Percentiles rank a stretch among this genome's conserved stretches.
phyloP scores from a whole-genome alignment of 2,113 vertebrate species.

The Mola mola region DNA sequence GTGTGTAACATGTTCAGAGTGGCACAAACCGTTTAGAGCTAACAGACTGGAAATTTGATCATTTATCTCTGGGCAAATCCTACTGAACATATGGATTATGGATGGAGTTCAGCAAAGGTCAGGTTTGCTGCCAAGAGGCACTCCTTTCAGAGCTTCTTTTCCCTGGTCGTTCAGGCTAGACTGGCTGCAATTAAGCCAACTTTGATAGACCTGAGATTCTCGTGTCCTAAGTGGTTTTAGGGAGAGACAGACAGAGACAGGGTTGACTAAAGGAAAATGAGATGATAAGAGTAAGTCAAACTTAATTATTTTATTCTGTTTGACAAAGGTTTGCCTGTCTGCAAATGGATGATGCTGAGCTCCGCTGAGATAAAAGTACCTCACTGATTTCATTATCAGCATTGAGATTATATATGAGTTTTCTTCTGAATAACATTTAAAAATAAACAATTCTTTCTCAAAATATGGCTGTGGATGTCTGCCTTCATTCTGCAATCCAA shows the following conservation, averaged over 20 bases:
- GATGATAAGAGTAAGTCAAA: conserved; percentile 25
- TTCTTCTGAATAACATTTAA: no score
- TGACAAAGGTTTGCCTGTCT: conserved; percentile 3
- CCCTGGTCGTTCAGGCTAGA: conserved; percentile 19
- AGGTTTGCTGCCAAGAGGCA: conserved; percentile 20
- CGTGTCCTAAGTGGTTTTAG: conserved; percentile 43
- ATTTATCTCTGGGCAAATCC: conserved; percentile 10
- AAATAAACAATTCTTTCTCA: no score
- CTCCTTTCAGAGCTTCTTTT: conserved; percentile 11
- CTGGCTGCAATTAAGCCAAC: conserved; percentile 48
- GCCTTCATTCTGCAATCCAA: no score
- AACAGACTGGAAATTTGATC: conserved; percentile 35
- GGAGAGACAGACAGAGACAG: conserved; percentile 7
- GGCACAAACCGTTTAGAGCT: no score
- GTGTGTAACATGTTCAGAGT: no score
- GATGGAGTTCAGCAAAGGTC: conserved; percentile 54
- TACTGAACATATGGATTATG: conserved; percentile 44
- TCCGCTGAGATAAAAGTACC: background rate
- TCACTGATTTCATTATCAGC: background rate
- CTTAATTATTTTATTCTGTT: conserved; percentile 8
- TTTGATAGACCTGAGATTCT: conserved; percentile 47
- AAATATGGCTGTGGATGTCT: no score
- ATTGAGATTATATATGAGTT: background rate
- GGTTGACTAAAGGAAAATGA: conserved; percentile 19
- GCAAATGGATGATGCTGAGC: conserved; percentile 14